Evolutionary conservation across 1,140 invertebrate genomes (phyloP).

Genomic region (Xylocopa sonorina): DNA sequence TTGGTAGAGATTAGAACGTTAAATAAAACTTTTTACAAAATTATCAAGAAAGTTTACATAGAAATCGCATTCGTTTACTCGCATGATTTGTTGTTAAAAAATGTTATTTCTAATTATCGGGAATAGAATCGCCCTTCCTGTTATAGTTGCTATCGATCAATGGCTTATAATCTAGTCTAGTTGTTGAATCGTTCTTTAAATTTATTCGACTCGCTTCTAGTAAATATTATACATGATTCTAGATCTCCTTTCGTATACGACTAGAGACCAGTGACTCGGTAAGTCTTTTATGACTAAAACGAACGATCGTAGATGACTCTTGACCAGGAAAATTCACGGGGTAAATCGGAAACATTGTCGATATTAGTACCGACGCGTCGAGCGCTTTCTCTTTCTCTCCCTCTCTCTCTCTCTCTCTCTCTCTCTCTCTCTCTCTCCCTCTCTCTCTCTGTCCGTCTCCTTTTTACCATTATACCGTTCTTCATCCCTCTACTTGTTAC

Average conservation of each 20-base stretch:
- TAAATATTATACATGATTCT: background rate
- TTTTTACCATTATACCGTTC: background rate
- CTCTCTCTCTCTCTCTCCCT: background rate
- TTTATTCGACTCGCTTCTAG: background rate
- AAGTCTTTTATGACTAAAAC: background rate
- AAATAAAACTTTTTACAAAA: constrained; percentile 49
- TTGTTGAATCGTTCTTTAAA: constrained; percentile 1
- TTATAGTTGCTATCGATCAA: constrained; percentile 4
- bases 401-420: background rate
- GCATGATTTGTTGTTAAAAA: constrained; percentile 25
- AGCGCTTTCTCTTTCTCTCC: background rate
- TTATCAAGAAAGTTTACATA: constrained; percentile 46
- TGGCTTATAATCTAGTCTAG: constrained; percentile 7
- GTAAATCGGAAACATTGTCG: constrained; percentile 25
- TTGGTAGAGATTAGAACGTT: constrained; percentile 41
- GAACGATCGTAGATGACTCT: too few relatives aligned
- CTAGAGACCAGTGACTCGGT: background rate
- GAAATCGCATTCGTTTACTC: constrained; percentile 30
- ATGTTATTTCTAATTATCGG: constrained; percentile 18
- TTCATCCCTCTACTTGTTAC: background rate
- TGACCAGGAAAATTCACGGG: too few relatives aligned
- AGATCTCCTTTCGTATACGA: background rate
- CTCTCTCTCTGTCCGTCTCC: background rate
- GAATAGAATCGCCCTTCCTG: constrained; percentile 1
- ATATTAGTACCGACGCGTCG: constrained; percentile 23